Conservation (phyloP, 2,797 vertebrate genomes). For the Pangasius sanitwongsei region DNA sequence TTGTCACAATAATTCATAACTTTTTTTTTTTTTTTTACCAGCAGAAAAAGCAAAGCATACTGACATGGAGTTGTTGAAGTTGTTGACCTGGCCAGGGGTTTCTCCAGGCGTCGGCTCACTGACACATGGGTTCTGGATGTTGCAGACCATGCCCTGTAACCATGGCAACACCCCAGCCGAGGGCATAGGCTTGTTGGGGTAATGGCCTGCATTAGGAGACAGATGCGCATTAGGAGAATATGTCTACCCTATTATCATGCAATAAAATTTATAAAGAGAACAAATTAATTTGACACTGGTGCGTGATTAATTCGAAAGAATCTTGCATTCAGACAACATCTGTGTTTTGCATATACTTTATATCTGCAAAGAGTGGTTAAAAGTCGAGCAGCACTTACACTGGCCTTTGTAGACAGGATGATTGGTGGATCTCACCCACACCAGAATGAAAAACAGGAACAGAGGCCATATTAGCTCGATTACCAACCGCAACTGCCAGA, state of each 20-base stretch:
- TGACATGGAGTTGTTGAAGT: slow-evolving; percentile 94
- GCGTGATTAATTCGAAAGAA: neutral
- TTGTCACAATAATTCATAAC: neutral
- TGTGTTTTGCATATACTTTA: neutral
- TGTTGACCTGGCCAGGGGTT: slow-evolving; percentile 91
- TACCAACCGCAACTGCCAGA: slow-evolving; percentile 84
- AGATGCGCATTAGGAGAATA: neutral
- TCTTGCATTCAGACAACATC: neutral
- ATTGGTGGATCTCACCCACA: slow-evolving; percentile 88
- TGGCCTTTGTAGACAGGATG: slow-evolving; percentile 86
- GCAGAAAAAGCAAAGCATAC: slow-evolving; percentile 47
- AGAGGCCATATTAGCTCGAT: slow-evolving; percentile 93
- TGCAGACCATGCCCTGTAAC: slow-evolving; percentile 95
- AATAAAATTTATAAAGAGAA: slow-evolving; percentile 4
- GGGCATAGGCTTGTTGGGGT: slow-evolving; percentile 97
- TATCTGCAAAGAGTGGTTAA: neutral
- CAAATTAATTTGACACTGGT: neutral
- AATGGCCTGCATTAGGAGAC: slow-evolving; percentile 80
- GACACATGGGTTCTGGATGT: slow-evolving; percentile 91
- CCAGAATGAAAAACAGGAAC: slow-evolving; percentile 95
- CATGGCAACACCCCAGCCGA: slow-evolving; percentile 94
- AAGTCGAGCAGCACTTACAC: slow-evolving; percentile 82
- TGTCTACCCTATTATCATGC: neutral
- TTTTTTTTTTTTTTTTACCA: neutral
- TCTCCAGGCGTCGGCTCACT: slow-evolving; percentile 90